Conservation (phyloP, 1,140 invertebrate genomes). For the Maconellicoccus hirsutus region DNA sequence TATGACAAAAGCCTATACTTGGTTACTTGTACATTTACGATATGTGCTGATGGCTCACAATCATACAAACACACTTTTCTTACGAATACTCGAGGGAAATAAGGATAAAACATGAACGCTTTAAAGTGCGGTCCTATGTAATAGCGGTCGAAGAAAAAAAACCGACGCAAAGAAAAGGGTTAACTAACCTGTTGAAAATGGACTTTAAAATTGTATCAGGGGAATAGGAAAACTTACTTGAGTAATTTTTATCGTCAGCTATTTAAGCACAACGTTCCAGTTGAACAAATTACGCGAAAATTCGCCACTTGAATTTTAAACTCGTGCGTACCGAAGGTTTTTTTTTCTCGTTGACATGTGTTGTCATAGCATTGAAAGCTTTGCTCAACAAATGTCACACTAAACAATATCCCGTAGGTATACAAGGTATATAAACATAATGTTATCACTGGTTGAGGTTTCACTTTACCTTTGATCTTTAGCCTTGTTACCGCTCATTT, state of each 20-base stretch:
- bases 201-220: slow-evolving; percentile 1
- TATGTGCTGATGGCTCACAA: not conserved
- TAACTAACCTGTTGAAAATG: slow-evolving; percentile 4
- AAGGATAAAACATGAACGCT: slow-evolving; percentile 5
- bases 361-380: too few species aligned
- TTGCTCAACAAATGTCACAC: too few species aligned
- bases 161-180: not conserved
- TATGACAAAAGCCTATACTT: not conserved
- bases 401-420: too few species aligned
- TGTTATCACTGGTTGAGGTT: too few species aligned
- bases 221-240: not conserved
- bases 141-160: not conserved
- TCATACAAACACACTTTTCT: not conserved
- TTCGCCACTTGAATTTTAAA: not conserved
- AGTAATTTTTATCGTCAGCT: not conserved
- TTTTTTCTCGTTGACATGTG: too few species aligned
- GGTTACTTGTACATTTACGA: not conserved
- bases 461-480: too few species aligned
- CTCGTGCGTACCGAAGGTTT: too few species aligned
- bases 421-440: too few species aligned
- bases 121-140: not conserved
- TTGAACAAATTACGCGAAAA: not conserved
- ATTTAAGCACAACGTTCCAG: not conserved
- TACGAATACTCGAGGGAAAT: not conserved
- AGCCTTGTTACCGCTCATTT: too few species aligned